Evolutionary conservation across 2,113 vertebrate genomes (phyloP), one percentile per base, ranked within the genome.

Genomic region (Myotis brandtii): DNA sequence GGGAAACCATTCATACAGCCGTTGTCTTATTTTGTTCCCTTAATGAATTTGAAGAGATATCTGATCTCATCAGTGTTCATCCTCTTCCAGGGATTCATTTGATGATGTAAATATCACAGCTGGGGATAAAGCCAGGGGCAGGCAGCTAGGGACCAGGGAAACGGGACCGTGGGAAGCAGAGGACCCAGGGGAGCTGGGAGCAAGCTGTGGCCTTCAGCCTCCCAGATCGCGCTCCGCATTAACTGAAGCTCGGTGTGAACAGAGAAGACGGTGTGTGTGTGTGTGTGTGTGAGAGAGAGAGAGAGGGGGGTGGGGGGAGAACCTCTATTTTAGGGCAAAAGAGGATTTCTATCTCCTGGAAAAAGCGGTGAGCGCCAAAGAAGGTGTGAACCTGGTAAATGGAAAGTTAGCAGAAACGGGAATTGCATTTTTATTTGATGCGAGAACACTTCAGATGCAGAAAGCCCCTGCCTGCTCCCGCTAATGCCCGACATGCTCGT

Each of bases 401-500:
- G 10, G 23, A 54, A 82, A 87, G 79, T 72, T 32, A 2, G 32
- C 50, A 92, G 93, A 34, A 64, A 77, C 1, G 93, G 64, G 76
- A 92, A 80, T 70, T 59, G 30, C 83, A 30, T 0, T 95, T 96
- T 92, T 30, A 72, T 92, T 72, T 32, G 69, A 83, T 46, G 5
- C 34, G n/a, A 43, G 32, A 59, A 14, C 67, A 59, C 56, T 76
- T 13, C 18, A 5, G 86, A 83, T 48, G 89, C 84, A 67, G 73
- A 59, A 86, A 97, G 88, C 89, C 59, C 43, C 56, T 23, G 72
- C 93, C n/a, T 30, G 23, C n/a, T 54, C 66, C 95, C 52, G 97
- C 98, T 98, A 94, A 96, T 97, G 96, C 96, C 87, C 95, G 96
- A 98, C 98, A 98, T 98, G 97, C 97, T 98, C 97, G 96, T 99